Conservation (phyloP, 2,888 invertebrate species). For the Argyresthia goedartella region DNA sequence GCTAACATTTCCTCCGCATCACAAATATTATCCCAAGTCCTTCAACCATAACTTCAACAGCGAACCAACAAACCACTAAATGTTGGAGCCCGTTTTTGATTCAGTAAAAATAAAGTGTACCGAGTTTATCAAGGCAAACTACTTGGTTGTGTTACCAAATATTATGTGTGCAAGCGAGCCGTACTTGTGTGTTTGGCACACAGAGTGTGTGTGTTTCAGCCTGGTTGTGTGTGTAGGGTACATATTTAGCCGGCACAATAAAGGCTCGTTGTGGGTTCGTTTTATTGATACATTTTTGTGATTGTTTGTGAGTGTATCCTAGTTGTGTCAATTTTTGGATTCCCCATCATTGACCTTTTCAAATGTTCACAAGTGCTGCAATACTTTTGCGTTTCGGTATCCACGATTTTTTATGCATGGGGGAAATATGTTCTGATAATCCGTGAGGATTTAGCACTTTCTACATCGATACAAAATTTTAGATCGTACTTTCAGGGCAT, state of each 20-base stretch:
- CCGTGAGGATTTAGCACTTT: no score
- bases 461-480: no score
- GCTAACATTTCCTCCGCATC: background rate
- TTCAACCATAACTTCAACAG: background rate
- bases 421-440: no score
- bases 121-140: constrained; percentile 60
- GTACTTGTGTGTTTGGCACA: constrained; percentile 42
- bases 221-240: constrained; percentile 39
- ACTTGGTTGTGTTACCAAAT: constrained; percentile 62
- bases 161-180: constrained; percentile 55
- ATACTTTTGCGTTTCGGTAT: no score
- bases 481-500: no score
- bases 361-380: no score
- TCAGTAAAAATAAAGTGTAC: constrained; percentile 27
- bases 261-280: constrained; percentile 6
- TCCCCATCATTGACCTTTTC: no score
- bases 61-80: background rate
- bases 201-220: constrained; percentile 39
- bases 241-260: constrained; percentile 57
- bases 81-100: background rate
- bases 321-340: background rate
- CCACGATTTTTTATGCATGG: no score
- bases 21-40: background rate
- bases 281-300: no score
- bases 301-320: no score